Percentiles rank a stretch among this genome's conserved stretches.
These are phyloP conservation scores for Daptonema setosum DNA, from an alignment of 2,888 invertebrate genomes.

Conservation along the genomic window DNA sequence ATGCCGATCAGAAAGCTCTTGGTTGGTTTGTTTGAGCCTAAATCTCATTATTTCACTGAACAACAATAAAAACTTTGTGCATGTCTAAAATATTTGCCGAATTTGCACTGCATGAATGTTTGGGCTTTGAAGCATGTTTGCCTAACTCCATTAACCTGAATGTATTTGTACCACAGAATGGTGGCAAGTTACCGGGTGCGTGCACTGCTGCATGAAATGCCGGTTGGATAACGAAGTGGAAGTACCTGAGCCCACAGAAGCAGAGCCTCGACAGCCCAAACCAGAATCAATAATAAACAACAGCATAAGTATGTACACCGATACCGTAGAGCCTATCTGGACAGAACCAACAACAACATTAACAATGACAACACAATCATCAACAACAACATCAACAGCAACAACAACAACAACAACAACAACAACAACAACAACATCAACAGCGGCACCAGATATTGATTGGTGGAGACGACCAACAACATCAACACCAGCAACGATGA, in stretches of 20 bases:
- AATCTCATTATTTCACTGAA: not conserved
- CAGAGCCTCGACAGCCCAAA: not conserved
- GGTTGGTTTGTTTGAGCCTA: constrained; percentile 8
- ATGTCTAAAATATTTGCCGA: not conserved
- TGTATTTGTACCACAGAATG: too few species aligned
- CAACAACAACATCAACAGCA: too few species aligned
- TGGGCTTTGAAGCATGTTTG: too few species aligned
- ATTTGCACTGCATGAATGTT: not conserved
- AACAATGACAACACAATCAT: too few species aligned
- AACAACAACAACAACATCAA: too few species aligned
- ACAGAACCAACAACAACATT: too few species aligned
- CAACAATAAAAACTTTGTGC: not conserved
- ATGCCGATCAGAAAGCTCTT: constrained; percentile 15
- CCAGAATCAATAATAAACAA: not conserved
- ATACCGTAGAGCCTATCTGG: too few species aligned
- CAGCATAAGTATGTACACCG: too few species aligned
- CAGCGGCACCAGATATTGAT: too few species aligned
- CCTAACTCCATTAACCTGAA: too few species aligned
- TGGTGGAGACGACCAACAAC: not conserved
- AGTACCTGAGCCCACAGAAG: too few species aligned
- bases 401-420: too few species aligned
- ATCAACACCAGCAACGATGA: not conserved
- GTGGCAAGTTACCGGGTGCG: not conserved
- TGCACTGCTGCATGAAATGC: not conserved
- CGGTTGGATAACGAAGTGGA: not conserved